Percentiles rank a stretch among this genome's conserved stretches.
Evolutionary conservation across 2,888 invertebrate genomes (phyloP).

Genomic region (Pyrrhia umbra): DNA sequence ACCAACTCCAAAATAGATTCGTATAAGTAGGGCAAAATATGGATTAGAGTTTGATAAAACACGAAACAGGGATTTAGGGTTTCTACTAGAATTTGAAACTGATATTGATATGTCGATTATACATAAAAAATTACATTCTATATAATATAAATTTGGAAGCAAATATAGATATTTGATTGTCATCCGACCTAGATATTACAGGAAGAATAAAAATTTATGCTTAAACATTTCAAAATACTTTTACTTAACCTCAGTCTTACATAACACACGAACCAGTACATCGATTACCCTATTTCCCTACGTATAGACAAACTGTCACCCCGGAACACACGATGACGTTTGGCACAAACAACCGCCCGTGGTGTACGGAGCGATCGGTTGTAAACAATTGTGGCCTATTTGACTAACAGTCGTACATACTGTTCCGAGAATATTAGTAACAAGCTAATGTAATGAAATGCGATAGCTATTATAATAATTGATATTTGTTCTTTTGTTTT

Average conservation of each 20-base stretch:
- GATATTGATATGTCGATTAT: too few relatives aligned
- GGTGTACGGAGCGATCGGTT: constrained; percentile 13
- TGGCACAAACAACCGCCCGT: constrained; percentile 44
- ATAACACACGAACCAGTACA: constrained; percentile 18
- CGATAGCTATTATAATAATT: constrained; percentile 12
- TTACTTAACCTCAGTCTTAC: constrained; percentile 20
- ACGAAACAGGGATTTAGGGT: not conserved
- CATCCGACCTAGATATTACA: not conserved
- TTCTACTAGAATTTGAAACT: too few relatives aligned
- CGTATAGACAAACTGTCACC: constrained; percentile 30
- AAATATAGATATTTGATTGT: too few relatives aligned
- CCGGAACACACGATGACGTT: constrained; percentile 34
- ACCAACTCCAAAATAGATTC: too few relatives aligned
- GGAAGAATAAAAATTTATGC: not conserved
- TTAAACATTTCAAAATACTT: constrained; percentile 1
- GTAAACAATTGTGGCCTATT: constrained; percentile 58
- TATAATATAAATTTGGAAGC: too few relatives aligned
- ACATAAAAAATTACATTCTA: too few relatives aligned
- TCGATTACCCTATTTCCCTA: constrained; percentile 44
- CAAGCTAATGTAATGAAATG: constrained; percentile 29
- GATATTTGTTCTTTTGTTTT: constrained; percentile 30
- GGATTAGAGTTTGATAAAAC: not conserved
- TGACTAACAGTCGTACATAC: constrained; percentile 22
- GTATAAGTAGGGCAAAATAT: too few relatives aligned
- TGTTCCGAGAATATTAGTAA: constrained; percentile 36